phyloP scores from a whole-genome alignment of 2,888 invertebrate species.

The Cosmia pyralina region DNA sequence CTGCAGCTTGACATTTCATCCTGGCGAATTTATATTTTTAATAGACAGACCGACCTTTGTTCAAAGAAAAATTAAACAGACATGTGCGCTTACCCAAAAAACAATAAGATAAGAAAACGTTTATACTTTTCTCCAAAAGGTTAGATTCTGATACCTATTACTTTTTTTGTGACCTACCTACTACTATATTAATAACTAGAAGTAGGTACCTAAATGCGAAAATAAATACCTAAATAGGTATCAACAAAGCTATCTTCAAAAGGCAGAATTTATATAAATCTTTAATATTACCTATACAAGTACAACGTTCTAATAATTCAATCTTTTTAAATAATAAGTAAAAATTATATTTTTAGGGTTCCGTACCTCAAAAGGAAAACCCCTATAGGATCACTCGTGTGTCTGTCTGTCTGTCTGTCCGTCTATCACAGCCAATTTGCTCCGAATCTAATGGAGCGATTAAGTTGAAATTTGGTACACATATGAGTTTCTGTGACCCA shows the following conservation, averaged over 20 bases:
- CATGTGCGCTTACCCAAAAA: background rate
- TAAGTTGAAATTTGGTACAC: no score
- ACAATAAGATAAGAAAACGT: background rate
- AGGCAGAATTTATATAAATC: no score
- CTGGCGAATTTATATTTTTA: background rate
- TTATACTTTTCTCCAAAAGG: background rate
- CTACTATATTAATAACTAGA: background rate
- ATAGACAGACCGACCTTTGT: background rate
- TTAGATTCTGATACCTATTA: background rate
- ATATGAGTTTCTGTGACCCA: no score
- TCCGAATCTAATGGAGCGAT: no score
- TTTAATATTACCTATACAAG: no score
- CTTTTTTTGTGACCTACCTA: background rate
- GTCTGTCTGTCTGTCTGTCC: no score
- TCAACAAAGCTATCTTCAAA: background rate
- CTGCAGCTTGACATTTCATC: background rate
- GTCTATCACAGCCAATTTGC: no score
- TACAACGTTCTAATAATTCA: background rate
- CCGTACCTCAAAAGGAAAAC: no score
- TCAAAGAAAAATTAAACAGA: background rate
- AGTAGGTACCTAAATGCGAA: background rate
- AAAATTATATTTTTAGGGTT: no score
- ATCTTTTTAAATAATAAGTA: background rate
- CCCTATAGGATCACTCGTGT: no score
- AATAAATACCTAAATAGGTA: background rate